Percentiles rank a stretch among this genome's conserved stretches.
These are phyloP conservation scores for Sipha maydis DNA, from an alignment of 2,888 invertebrate genomes.

Conservation along the genomic window DNA sequence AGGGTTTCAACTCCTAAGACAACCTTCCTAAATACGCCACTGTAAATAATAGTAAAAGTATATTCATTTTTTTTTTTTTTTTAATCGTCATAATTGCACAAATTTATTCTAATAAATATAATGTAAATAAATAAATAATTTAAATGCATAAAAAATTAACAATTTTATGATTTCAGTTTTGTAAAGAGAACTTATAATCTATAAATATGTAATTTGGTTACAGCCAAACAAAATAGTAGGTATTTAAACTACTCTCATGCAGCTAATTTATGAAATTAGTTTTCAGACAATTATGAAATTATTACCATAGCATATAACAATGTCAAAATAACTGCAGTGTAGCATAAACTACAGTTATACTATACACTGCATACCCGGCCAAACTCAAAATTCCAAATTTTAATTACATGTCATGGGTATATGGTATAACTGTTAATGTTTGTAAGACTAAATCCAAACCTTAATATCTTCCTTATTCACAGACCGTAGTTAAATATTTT, in stretches of 20 bases:
- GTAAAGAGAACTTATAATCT: too few relatives aligned
- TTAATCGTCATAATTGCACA: too few relatives aligned
- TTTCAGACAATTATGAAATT: neutral
- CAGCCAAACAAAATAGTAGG: neutral
- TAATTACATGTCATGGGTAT: neutral
- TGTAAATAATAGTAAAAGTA: too few relatives aligned
- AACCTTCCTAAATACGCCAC: too few relatives aligned
- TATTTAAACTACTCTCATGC: conserved; percentile 6
- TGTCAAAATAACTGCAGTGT: neutral
- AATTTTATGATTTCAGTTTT: too few relatives aligned
- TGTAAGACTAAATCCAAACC: neutral
- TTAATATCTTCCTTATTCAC: neutral
- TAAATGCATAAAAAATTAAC: too few relatives aligned
- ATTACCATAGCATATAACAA: neutral
- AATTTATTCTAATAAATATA: too few relatives aligned
- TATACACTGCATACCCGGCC: neutral
- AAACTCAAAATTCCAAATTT: neutral
- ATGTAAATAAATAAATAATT: too few relatives aligned
- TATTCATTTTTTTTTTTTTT: too few relatives aligned
- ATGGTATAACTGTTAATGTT: neutral
- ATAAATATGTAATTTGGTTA: neutral
- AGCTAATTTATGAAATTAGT: neutral
- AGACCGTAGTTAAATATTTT: neutral
- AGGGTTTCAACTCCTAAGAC: too few relatives aligned
- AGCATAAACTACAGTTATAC: neutral